Percentiles rank a stretch among this genome's conserved stretches.
These are phyloP conservation scores for Brachyalestes nurse DNA, from an alignment of 2,797 vertebrate genomes.

Conservation along the genomic window DNA sequence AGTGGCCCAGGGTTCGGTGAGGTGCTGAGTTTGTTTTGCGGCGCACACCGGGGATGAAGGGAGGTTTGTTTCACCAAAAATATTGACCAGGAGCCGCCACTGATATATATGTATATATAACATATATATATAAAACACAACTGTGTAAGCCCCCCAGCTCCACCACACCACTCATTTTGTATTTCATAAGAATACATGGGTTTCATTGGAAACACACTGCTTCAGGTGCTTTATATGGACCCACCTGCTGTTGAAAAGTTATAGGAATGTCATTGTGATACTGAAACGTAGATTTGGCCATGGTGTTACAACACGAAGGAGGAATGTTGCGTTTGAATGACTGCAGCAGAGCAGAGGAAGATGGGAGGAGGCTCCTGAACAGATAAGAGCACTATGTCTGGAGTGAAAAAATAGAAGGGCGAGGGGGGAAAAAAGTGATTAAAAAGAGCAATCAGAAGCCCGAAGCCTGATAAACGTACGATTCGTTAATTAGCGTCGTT, in stretches of 20 bases:
- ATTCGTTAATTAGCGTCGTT: constrained; percentile 88
- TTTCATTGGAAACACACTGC: no score
- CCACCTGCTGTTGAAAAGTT: neutral
- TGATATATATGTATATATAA: no score
- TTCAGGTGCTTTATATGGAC: neutral
- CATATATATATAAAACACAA: no score
- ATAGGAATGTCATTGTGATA: neutral
- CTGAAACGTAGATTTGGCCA: neutral
- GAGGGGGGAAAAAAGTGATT: constrained; percentile 82
- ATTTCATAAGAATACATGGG: no score
- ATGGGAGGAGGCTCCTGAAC: constrained; percentile 49
- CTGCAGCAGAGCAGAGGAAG: constrained; percentile 40
- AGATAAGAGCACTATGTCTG: constrained; percentile 55
- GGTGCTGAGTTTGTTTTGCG: no score
- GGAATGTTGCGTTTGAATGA: constrained; percentile 54
- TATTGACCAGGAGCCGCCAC: no score
- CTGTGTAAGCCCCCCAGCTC: no score
- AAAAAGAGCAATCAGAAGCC: constrained; percentile 90
- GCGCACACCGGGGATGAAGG: no score
- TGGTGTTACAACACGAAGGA: constrained; percentile 47
- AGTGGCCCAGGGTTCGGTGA: no score
- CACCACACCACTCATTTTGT: no score
- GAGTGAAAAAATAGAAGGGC: constrained; percentile 55
- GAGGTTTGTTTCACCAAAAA: no score
- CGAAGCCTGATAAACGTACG: constrained; percentile 86